Base-by-base conservation (phyloP, 2,797 vertebrate species). In the Dicrostonyx torquatus region DNA sequence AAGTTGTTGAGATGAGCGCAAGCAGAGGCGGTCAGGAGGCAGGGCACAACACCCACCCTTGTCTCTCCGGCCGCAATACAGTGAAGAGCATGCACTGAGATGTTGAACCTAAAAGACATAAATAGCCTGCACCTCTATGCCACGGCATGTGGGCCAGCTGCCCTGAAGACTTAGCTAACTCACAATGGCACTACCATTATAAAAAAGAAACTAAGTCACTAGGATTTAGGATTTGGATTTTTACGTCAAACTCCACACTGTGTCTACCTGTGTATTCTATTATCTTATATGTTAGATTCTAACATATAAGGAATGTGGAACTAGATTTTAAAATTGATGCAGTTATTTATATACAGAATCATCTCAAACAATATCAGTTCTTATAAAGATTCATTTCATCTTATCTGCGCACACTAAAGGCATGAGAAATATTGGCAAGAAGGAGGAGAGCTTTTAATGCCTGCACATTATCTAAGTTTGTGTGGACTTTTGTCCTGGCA, bases 401-500 rank as follows among this genome's bases (percentile, higher is more conserved):
- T 88, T 95, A 77, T 66, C 84, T 91, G 88, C 93, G 55, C 85
- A 93, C 43, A 48, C 48, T 84, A 79, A 94, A 93, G 88, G 94
- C 78, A 62, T 55, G 34, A 20, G 60, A 62, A 94, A 80, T 78
- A 96, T 29, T 13, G 68, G 87, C 90, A 96, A 93, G 80, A 45
- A 95, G 48, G 58, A 53, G 60, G 87, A 88, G 60, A 92, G 24
- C 70, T 22, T 95, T 92, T 55, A 15, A 53, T 91, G 62, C 34
- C 75, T 48, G 45, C n/a, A 58, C 88, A 72, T 94, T 90, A 94
- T 89, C 96, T 94, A 94, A 94, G 73, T 96, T 93, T 84, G 83
- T 82, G 50, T 73, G 78, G 97, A 96, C 90, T 96, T 95, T 93
- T 96, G 91, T 95, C 87, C 91, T 58, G 40, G 60, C 60, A 95